Evolutionary conservation across 2,888 invertebrate species (phyloP), one percentile per base, ranked within the genome.

Genomic region (Apocheima hispidaria): DNA sequence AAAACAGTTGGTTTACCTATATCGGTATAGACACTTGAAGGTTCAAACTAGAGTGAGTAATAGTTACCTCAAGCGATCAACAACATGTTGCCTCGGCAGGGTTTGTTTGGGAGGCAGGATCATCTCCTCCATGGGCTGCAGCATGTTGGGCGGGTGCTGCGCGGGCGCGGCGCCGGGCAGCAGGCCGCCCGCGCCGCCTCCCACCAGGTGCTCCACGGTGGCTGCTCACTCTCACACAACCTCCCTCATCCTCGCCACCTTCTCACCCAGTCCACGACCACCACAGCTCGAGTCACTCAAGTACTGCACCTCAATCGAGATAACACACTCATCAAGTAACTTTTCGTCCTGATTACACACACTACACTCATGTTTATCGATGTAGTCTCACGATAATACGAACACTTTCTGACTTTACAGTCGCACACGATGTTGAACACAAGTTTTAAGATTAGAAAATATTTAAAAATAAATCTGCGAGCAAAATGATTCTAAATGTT

Each of bases 181-280:
- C 92, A 94, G 90, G 88, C 94, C 93, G 92, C 95, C 94, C 93
- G 95, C 93, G 86, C 95, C 91, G 93, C 95, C 95, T 94, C 95
- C 95, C 94, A 95, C 95, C 93, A 95, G 94, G 93, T 95, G 95
- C 95, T 95, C 96, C 95, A 95, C 95, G 91, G 93, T 93, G 94
- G 71, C 75, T 76, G 73, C 68, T 76, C 68, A 66, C 71, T 72
- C 76, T 88, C 79, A 90, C 83, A 84, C 86, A 69, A 78, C 78
- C 69, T 81, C 82, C 77, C 73, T 79, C 90, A 88, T 90, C 66
- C 69, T 84, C 68, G 51, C 70, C 73, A 65, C 73, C 72, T 72
- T 74, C 26, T 40, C 56, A 36, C 50, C 55, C 40, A 51, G 60
- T 54, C 61, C 61, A 18, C 46, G 14, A 30, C 46, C n/a, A 46